Base-by-base conservation (phyloP, 2,113 vertebrate species). In the Lycaon pictus region DNA sequence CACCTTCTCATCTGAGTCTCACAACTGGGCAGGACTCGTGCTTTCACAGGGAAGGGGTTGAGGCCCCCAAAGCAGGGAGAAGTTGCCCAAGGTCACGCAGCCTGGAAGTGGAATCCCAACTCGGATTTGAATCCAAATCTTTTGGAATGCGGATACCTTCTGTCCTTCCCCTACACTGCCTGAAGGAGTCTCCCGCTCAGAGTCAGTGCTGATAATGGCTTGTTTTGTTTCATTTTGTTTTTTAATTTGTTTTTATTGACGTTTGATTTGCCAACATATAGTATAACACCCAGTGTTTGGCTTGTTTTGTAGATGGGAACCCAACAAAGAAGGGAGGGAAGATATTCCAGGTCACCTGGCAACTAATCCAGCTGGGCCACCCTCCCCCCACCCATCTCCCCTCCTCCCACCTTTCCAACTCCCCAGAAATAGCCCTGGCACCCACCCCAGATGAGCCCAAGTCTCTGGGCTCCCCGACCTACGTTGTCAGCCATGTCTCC, bases 11-110 rank as follows among this genome's bases (percentile, higher is more conserved):
- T 9, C 8, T 3, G 32, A 32, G n/a, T 63, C 55, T 43, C 11
- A 7, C 6, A 0, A 1, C 11, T 0, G 1, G 3, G 12, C 56
- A 51, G 65, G 17, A 29, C 60, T 48, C n/a, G 23, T 13, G 8
- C 10, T 37, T 35, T 74, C 29, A 13, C 13, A 12, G 90, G 37
- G n/a, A 67, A 88, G 5, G 3, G 0, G 0, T 76, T 7, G 63
- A 17, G 88, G 17, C 63, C 29, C 85, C 15, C 0, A n/a, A 55
- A 69, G n/a, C 22, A 22, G 25, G 23, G 11, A 3, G n/a, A 53
- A 35, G 35, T 17, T 48, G 22, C 32, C 27, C 11, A 11, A 17
- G 23, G 43, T 53, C 72, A 72, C 81, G 11, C 19, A 11, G 65
- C 43, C n/a, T 13, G 27, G 37, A 55, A 1, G 0, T n/a, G 69